Evolutionary conservation across 2,113 vertebrate species (phyloP).

Genomic region (Trogon melanurus): DNA sequence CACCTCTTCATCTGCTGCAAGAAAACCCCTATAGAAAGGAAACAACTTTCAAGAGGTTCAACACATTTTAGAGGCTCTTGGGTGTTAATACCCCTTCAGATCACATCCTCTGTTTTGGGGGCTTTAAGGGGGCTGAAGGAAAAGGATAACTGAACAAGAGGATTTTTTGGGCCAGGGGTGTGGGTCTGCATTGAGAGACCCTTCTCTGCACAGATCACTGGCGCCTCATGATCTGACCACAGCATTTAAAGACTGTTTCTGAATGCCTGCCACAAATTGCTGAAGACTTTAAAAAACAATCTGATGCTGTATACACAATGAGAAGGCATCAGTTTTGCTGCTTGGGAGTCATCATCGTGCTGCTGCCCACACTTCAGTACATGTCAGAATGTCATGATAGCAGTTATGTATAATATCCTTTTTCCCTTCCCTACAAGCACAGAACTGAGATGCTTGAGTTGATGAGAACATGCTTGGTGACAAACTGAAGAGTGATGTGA

Average conservation of each 20-base stretch:
- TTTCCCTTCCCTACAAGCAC: not conserved
- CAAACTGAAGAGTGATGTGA: not conserved
- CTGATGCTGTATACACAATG: not conserved
- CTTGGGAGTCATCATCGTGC: not conserved
- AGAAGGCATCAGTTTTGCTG: not conserved
- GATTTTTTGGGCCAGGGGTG: not conserved
- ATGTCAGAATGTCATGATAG: not conserved
- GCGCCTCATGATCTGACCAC: not conserved
- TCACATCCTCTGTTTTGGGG: not conserved
- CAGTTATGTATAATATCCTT: not conserved
- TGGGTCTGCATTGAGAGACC: not conserved
- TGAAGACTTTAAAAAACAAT: not conserved
- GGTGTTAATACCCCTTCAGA: not conserved
- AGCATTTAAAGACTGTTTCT: not conserved
- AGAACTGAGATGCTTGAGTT: not conserved
- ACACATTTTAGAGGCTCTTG: not conserved
- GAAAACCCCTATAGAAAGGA: not conserved
- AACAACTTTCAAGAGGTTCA: not conserved
- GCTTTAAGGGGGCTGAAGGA: not conserved
- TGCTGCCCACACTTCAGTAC: not conserved
- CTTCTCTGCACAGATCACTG: not conserved
- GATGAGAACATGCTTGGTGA: not conserved
- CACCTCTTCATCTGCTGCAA: not conserved
- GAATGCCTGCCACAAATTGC: not conserved
- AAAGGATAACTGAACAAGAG: not conserved